Base-by-base conservation (phyloP, 2,113 vertebrate species). In the Ramphastos sulfuratus region DNA sequence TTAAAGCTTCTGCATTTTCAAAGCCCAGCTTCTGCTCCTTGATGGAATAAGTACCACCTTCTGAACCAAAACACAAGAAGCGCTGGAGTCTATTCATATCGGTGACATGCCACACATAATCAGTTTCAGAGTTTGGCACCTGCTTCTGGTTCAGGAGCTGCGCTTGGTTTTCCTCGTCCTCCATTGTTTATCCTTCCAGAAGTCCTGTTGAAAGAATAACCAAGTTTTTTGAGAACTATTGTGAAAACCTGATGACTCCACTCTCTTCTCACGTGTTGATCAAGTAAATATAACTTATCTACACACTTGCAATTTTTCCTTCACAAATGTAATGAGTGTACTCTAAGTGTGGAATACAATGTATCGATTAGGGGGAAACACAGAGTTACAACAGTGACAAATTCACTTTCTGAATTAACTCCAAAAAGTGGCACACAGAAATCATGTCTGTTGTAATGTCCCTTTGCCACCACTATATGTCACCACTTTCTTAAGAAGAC, bases 21-120 rank as follows among this genome's bases (percentile, higher is more conserved):
- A 98, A 95, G 93, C 97, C 95, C 91, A 98, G 74, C 52, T 96
- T 97, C 31, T 95, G 97, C 81, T 98, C 98, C 94, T 98, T 98
- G 93, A 97, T 92, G 48, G 93, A 98, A 30, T 99, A 99, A 2
- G 98, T 72, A 35, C 95, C 95, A 73, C 97, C 96, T 96, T 99
- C 98, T 4, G 98, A 98, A 85, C 99, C 99, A 27, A 98, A 99
- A 93, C 99, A 99, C 19, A 99, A 92, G 96, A 99, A 99, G 39
- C 96, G 98, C 7, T 95, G 98, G n/a, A 99, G 98, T 12, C 98
- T 97, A 70, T 95, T 88, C 92, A 96, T 96, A 86, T 99, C 98
- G 0, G 94, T 97, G 94, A 99, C 97, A 15, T 97, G 97, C 98
- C 98, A 98, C 2, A 83, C 79, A 4, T 67, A 93, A 4, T 59